Evolutionary conservation across 2,888 invertebrate species (phyloP), one percentile per base, ranked within the genome.

Genomic region (Pycnomerus fuliginosus): DNA sequence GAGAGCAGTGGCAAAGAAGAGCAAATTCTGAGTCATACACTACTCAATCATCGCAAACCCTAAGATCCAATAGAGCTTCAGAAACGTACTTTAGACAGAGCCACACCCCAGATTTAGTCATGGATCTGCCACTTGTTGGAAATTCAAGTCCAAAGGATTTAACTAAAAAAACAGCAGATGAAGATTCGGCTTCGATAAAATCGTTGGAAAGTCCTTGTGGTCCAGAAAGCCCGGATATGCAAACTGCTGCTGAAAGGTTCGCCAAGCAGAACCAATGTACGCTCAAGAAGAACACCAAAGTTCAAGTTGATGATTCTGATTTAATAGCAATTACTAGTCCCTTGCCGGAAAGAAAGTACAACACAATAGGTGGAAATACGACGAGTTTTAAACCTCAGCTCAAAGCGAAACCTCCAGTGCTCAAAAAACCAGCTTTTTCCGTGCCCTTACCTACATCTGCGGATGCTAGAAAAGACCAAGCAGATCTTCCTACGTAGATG

Each of bases 221-320:
- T 10, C 76, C 77, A 0, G 79, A 78, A 47, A 80, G 79, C 40
- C 80, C 81, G 1, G 82, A 83, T 52, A 80, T 82, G 79, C 82
- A 84, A 44, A 86, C 85, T 7, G 83, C 84, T 1, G 87, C 87
- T 0, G 87, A 87, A 63, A 76, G 85, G 16, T 88, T 88, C 65
- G 88, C 87, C 33, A 84, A 85, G 60, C 85, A 85, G 55, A 86
- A 86, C 63, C 87, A 87, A 68, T 84, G 84, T 56, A 88, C 88
- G 0, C 71, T 88, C 39, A 87, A 87, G 64, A 88, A 87, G 62
- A 82, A 81, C 61, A 78, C 78, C 3, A 79, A 78, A 61, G 62
- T 69, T 16, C 65, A 67, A 16, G 48, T 66, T 50, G 74, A 66
- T 16, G 56, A 53, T 41, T 48, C 58, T 50, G 50, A 53, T 29